Base-by-base conservation (phyloP, 2,888 invertebrate species). In the Leucania comma region DNA sequence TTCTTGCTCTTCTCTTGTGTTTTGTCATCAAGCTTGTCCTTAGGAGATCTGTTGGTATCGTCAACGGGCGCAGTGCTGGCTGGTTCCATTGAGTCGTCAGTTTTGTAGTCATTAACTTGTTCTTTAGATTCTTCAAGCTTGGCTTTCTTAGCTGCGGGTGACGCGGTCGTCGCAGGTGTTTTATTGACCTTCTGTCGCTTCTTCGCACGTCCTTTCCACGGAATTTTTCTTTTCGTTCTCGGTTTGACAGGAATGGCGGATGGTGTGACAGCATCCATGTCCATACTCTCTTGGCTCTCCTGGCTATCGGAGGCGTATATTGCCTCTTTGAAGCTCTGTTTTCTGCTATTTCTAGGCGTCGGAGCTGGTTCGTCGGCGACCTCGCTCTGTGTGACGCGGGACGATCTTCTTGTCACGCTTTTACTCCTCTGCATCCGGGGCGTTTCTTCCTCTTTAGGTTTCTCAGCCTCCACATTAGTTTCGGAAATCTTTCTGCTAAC, bases 131-230 rank as follows among this genome's bases (percentile, higher is more conserved):
- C 90, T 59, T 83, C 84, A 62, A 92, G 75, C 86, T 94, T 94
- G 17, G 90, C 80, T 85, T 94, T 94, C 80, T 95, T 95, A 57
- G 90, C 86, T 22, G 83, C 90, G 1, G 94, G 93, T 0, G 93
- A 91, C 2, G 80, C 85, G n/a, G 81, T 83, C 70, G 88, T 87
- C 8, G 85, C 75, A 14, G 84, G 70, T 1, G 80, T 66, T 75
- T 90, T 93, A 65, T 80, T 88, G 10, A 87, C 77, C 82, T 90
- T 95, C 68, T 90, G 90, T 12, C 94, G 90, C 82, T 95, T 96
- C 69, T 93, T 92, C 1, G 94, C 91, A n/a, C 95, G 88, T 0
- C 94, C 93, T 85, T 93, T 94, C 96, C 97, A 96, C 3, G 95
- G 93, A 3, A 96, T 88, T 90, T 96, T 96, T 82, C 94, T 89